These are phyloP conservation scores for Heterohyrax brucei DNA, from an alignment of 2,797 vertebrate species.

Conservation along the genomic window DNA sequence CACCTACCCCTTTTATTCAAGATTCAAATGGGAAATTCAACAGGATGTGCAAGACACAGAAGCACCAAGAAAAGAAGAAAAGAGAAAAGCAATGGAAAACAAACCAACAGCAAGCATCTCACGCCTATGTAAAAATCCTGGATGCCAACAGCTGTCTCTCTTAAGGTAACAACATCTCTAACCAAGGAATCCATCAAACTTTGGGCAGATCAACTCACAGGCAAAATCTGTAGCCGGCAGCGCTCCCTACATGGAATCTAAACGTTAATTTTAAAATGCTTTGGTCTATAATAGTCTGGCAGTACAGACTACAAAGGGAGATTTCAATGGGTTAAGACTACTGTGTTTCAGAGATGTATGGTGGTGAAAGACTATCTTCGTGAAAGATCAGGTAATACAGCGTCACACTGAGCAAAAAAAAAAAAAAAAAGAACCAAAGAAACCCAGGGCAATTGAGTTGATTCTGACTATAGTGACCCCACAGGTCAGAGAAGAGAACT, in stretches of 20 bases:
- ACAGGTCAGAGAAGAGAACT: too few species aligned
- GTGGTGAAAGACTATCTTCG: not conserved
- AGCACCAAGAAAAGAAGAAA: conserved; percentile 20
- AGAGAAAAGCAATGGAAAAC: not conserved
- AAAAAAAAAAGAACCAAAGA: too few species aligned
- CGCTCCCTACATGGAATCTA: conserved; percentile 11
- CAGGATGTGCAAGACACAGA: not conserved
- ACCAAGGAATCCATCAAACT: conserved; percentile 61
- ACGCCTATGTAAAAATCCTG: conserved; percentile 72
- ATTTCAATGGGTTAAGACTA: not conserved
- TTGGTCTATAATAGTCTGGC: conserved; percentile 58
- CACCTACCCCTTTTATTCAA: conserved; percentile 55
- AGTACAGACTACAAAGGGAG: not conserved
- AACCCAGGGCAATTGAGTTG: too few species aligned
- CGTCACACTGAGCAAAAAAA: not conserved
- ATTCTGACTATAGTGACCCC: too few species aligned
- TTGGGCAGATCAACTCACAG: not conserved
- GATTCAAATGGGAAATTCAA: conserved; percentile 67
- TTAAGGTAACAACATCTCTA: conserved; percentile 77
- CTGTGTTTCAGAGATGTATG: not conserved
- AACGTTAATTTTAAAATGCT: conserved; percentile 55
- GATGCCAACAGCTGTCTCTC: conserved; percentile 74
- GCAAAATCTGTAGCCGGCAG: conserved; percentile 37
- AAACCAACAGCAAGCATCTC: conserved; percentile 67
- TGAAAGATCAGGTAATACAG: conserved; percentile 19